phyloP scores from a whole-genome alignment of 1,140 invertebrate genomes.

The Drosophila quadrilineata region DNA sequence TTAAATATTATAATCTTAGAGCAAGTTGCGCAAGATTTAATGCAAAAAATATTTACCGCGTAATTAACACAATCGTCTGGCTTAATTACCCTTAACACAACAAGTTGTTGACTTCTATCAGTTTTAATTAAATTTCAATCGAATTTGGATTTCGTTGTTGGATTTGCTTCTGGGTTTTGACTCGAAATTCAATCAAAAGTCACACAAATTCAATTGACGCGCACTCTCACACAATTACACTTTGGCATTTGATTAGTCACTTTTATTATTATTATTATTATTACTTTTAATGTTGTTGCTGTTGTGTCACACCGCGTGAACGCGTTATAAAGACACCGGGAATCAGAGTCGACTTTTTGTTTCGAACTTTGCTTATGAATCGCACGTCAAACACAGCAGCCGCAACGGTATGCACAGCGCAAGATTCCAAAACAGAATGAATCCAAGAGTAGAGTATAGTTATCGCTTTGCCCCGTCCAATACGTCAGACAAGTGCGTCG shows the following conservation, averaged over 20 bases:
- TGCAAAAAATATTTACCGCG: slow-evolving; percentile 29
- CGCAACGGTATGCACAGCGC: slow-evolving; percentile 49
- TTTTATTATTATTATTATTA: slow-evolving; percentile 15
- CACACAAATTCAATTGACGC: slow-evolving; percentile 55
- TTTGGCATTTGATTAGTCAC: slow-evolving; percentile 54
- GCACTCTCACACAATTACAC: slow-evolving; percentile 14
- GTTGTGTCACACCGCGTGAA: slow-evolving; percentile 17
- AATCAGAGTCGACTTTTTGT: slow-evolving; percentile 20
- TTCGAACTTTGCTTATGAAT: slow-evolving; percentile 6
- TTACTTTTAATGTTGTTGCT: slow-evolving; percentile 15
- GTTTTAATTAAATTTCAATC: not conserved
- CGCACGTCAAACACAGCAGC: slow-evolving; percentile 15
- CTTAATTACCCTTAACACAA: slow-evolving; percentile 62
- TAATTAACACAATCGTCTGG: slow-evolving; percentile 40
- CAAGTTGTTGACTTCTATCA: slow-evolving; percentile 13
- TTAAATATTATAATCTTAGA: slow-evolving; percentile 34
- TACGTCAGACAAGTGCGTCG: not conserved
- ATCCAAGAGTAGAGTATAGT: not conserved
- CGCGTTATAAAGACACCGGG: slow-evolving; percentile 43
- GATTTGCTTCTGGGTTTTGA: slow-evolving; percentile 18
- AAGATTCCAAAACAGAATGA: slow-evolving; percentile 58
- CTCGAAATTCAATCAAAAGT: slow-evolving; percentile 69
- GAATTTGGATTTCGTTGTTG: slow-evolving; percentile 23
- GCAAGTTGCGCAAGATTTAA: slow-evolving; percentile 45
- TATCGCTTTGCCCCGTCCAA: too few relatives aligned